Evolutionary conservation across 2,797 vertebrate species (phyloP), one percentile per base, ranked within the genome.

Genomic region (Allobates femoralis): DNA sequence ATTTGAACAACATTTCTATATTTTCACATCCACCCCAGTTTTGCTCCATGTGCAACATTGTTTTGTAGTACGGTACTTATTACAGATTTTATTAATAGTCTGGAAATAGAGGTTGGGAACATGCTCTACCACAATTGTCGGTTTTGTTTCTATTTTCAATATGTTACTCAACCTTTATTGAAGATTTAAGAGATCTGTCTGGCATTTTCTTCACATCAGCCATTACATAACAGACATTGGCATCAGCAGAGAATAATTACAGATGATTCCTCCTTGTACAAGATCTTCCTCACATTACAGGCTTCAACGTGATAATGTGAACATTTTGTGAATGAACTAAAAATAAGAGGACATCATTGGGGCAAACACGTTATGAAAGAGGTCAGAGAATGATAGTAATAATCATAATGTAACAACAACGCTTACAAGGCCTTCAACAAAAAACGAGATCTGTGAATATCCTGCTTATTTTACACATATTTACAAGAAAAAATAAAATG

Each of bases 261-360:
- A 58, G 51, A 58, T 58, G 26, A 15, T 56, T 67, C 21, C 23
- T 77, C n/a, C 14, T 56, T 77, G 51, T 53, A 56, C n/a, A 10
- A 58, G n/a, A 12, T 41, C 53, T 77, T 32, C 19, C 32, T 30
- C 32, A 5, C 30, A n/a, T 79, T 41, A 60, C 76, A 79, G 7
- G 23, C 55, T 16, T 21, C 60, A 79, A 32, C 21, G 19, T 60
- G 23, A 58, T 37, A 21, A 60, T 60, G 55, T 60, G 55, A 60
- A 79, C 55, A 60, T 60, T 34, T 78, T 58, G 19, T 78, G 53
- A 78, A 78, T 78, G 75, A 78, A 58, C 53, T 15, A 23, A 26
- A 3, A 18, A 19, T 73, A 15, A 5, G 26, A 7, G 23, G 34
- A 5, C 15, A 26, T n/a, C 6, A 37, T 32, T 34, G 5, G 64